Evolutionary conservation across 2,888 invertebrate genomes (phyloP), one percentile per base, ranked within the genome.

Genomic region (Lasioglossum lativentre): DNA sequence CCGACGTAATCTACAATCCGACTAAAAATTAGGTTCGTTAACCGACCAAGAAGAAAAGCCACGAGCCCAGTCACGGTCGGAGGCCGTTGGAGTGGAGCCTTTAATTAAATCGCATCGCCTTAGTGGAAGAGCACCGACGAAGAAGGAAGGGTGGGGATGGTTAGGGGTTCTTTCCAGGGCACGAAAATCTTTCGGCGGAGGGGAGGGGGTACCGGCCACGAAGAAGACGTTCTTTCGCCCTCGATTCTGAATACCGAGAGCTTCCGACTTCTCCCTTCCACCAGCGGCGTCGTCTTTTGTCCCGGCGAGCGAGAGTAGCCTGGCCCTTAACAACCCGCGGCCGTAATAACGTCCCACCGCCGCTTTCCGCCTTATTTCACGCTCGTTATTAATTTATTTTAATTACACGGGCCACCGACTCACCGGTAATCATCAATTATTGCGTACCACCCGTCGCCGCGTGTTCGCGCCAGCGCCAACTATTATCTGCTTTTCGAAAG

Each of bases 321-420:
- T n/a, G 59, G 27, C 73, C 72, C 71, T 87, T 88, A 82, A 80
- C 82, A 79, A 86, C 75, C 75, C 82, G 80, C 34, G 47, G 71
- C 45, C 38, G 76, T 83, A 81, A 86, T 78, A 77, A 87, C 85
- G 56, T 72, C 76, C 73, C 45, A 38, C 56, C 59, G 42, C 52
- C 52, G 56, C 83, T 75, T 76, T 75, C 79, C 85, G 86, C 86
- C 88, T 90, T 89, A 89, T 92, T 92, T 91, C 88, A 87, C 85
- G 89, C 89, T 89, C 86, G 89, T 92, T 94, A 94, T 94, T 92
- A 93, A 94, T 93, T 93, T 91, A 93, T 93, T 93, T 94, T 94
- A 93, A 94, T 94, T 93, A 93, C 89, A 89, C 86, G 82, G 79
- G 27, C 84, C 85, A 79, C 80, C 83, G 85, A 89, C 90, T 91